These are phyloP conservation scores for Penelope pileata DNA, from an alignment of 2,113 vertebrate genomes.

Conservation along the genomic window DNA sequence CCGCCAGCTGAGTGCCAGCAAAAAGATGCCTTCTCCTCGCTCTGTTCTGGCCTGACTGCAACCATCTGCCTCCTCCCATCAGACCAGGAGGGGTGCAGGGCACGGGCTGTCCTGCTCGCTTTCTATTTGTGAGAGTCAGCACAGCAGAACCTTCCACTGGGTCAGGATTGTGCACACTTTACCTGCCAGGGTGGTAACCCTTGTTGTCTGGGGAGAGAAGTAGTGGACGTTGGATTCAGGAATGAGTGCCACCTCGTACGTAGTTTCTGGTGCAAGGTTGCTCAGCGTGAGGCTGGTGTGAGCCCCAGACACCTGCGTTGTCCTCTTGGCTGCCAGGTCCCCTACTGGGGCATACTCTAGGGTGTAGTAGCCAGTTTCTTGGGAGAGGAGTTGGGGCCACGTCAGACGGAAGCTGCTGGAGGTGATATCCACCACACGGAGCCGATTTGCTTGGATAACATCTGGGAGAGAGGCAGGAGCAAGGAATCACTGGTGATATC, in stretches of 20 bases:
- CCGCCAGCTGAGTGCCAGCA: neutral
- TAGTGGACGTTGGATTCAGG: constrained; percentile 82
- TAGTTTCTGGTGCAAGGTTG: constrained; percentile 83
- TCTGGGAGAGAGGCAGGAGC: constrained; percentile 69
- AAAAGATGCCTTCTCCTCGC: neutral
- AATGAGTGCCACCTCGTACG: constrained; percentile 83
- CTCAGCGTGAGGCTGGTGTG: constrained; percentile 75
- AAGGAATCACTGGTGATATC: neutral
- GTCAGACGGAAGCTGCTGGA: constrained; percentile 81
- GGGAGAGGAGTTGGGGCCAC: constrained; percentile 85
- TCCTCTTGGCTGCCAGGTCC: constrained; percentile 36
- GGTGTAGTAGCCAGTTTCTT: constrained; percentile 81
- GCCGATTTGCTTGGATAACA: constrained; percentile 82
- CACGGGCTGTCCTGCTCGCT: neutral
- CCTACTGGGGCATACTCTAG: constrained; percentile 75
- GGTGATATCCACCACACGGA: constrained; percentile 83
- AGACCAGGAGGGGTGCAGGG: neutral
- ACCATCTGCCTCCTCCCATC: neutral
- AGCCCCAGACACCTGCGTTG: constrained; percentile 74
- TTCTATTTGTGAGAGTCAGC: neutral
- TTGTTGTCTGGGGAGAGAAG: constrained; percentile 77
- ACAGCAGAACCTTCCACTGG: too few species aligned
- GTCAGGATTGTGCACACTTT: neutral
- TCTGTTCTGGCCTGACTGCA: neutral
- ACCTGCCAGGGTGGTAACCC: constrained; percentile 88